Conservation (phyloP, 2,797 vertebrate species). For the Brotula barbata region DNA sequence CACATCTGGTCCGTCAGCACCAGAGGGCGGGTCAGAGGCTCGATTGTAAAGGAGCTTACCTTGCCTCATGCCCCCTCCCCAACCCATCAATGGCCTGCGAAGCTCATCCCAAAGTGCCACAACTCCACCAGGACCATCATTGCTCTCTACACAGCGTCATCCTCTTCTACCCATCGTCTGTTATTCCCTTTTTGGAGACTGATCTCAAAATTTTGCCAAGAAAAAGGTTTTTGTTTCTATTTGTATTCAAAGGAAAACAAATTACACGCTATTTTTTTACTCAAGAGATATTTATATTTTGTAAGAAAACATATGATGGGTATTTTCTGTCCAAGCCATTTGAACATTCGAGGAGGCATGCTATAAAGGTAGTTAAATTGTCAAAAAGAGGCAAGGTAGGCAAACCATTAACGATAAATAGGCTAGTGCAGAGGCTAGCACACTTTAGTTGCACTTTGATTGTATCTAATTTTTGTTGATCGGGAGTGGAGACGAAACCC, state of each 20-base stretch:
- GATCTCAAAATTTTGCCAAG: conserved; percentile 65
- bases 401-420: conserved; percentile 22
- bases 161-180: conserved; percentile 34
- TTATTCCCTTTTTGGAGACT: conserved; percentile 51
- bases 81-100: conserved; percentile 37
- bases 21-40: conserved; percentile 1
- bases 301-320: conserved; percentile 67
- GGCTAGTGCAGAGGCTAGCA: conserved; percentile 35
- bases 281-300: conserved; percentile 85
- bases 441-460: conserved; percentile 76
- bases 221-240: conserved; percentile 59
- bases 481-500: conserved; percentile 48
- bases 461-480: conserved; percentile 38
- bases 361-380: conserved; percentile 37
- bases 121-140: conserved; percentile 7
- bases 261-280: conserved; percentile 84
- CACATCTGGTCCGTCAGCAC: conserved; percentile 47
- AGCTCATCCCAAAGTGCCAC: conserved; percentile 69
- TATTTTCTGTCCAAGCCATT: conserved; percentile 64
- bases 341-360: conserved; percentile 36
- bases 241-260: conserved; percentile 74
- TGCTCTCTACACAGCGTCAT: conserved; percentile 23
- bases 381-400: conserved; percentile 39
- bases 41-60: conserved; percentile 30
- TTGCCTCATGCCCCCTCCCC: not conserved